Conservation (phyloP, 2,797 vertebrate genomes). For the Triplophysa yarkandensis region DNA sequence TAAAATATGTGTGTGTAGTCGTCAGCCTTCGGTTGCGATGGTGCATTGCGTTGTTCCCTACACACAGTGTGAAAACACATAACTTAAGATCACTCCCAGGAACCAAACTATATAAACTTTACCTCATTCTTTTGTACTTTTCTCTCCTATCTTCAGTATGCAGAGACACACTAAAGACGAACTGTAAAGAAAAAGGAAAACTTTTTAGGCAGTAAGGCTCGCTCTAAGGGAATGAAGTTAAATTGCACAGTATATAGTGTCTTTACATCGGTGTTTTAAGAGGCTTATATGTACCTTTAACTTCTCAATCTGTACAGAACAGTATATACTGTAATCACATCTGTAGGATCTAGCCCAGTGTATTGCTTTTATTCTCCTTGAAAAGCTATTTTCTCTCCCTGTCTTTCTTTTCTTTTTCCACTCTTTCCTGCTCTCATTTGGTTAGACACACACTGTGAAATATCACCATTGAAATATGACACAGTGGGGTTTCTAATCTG, state of each 20-base stretch:
- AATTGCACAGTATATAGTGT: background rate
- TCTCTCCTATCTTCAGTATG: too few species aligned
- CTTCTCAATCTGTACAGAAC: background rate
- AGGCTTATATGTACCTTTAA: background rate
- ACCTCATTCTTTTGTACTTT: background rate
- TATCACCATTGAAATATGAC: slow-evolving; percentile 25
- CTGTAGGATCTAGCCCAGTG: background rate
- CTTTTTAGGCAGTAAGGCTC: background rate
- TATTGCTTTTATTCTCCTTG: background rate
- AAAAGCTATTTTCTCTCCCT: background rate
- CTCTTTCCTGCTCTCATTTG: background rate
- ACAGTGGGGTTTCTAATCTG: slow-evolving; percentile 10
- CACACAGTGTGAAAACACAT: slow-evolving; percentile 14
- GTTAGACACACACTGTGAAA: slow-evolving; percentile 1
- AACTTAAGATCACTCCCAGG: slow-evolving; percentile 6
- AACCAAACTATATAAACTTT: slow-evolving; percentile 15
- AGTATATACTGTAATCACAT: background rate
- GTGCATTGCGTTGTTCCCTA: slow-evolving; percentile 3
- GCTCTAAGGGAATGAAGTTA: background rate
- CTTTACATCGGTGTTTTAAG: background rate
- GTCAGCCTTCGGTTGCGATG: background rate
- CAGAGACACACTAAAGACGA: too few species aligned
- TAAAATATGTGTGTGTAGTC: background rate
- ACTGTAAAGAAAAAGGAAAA: background rate
- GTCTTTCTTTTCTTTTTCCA: too few species aligned